phyloP scores from a whole-genome alignment of 2,113 vertebrate species.

The Tachysurus fulvidraco region DNA sequence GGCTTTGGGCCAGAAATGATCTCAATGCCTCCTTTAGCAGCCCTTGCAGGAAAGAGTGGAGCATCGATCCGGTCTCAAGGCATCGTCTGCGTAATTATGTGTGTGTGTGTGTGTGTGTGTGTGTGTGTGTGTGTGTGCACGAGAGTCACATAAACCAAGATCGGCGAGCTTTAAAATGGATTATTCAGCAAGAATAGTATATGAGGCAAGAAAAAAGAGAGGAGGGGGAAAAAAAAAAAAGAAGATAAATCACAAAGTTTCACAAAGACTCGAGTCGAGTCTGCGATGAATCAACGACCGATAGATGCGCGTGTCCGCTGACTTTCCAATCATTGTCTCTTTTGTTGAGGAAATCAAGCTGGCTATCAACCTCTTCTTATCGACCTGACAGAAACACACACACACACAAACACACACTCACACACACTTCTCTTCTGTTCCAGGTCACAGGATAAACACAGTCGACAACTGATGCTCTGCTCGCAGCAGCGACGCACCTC shows the following conservation, averaged over 20 bases:
- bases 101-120: slow-evolving; percentile 35
- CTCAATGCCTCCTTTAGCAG: slow-evolving; percentile 56
- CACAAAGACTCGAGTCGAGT: slow-evolving; percentile 17
- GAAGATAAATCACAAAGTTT: slow-evolving; percentile 28
- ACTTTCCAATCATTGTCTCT: slow-evolving; percentile 38
- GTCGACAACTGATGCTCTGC: slow-evolving; percentile 37
- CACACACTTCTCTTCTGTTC: background rate
- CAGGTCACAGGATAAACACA: slow-evolving; percentile 21
- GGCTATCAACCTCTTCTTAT: slow-evolving; percentile 36
- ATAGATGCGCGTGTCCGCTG: background rate
- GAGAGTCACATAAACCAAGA: slow-evolving; percentile 43
- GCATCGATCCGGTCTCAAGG: slow-evolving; percentile 53
- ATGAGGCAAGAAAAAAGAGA: slow-evolving; percentile 28
- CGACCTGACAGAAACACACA: background rate
- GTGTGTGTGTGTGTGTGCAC: slow-evolving; percentile 33
- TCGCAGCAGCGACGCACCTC: slow-evolving; percentile 43
- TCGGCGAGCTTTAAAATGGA: slow-evolving; percentile 42
- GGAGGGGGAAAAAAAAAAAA: background rate
- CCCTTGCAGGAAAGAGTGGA: slow-evolving; percentile 54
- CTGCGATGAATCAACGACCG: background rate
- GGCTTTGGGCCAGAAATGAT: slow-evolving; percentile 53
- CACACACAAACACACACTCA: background rate
- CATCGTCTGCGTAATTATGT: slow-evolving; percentile 46
- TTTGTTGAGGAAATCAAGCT: slow-evolving; percentile 46
- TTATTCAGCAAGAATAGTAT: slow-evolving; percentile 52